Evolutionary conservation across 2,797 vertebrate species (phyloP).

Genomic region (Huso huso): DNA sequence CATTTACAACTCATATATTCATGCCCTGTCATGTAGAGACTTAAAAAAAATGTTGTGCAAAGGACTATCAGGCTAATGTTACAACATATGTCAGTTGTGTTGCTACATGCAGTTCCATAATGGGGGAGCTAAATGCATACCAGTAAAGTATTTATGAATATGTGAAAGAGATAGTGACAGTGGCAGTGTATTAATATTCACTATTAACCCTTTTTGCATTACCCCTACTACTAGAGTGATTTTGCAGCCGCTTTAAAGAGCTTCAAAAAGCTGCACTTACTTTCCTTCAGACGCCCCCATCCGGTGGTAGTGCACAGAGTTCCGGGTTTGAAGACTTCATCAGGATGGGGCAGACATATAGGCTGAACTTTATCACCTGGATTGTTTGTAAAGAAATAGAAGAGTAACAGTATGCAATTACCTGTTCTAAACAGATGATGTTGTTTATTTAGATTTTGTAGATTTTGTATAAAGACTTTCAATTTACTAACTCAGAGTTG

Average conservation of each 20-base stretch:
- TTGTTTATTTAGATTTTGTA: not conserved
- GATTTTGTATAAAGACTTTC: no score
- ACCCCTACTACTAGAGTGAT: no score
- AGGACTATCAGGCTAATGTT: no score
- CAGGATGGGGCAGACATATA: conserved; percentile 68
- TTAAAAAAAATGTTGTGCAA: no score
- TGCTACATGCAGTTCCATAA: not conserved
- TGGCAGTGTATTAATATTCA: no score
- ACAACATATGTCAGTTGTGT: not conserved
- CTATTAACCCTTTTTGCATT: no score
- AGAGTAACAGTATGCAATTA: no score
- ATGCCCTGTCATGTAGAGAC: no score
- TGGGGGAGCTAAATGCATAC: not conserved
- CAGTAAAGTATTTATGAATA: not conserved
- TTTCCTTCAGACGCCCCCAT: conserved; percentile 71
- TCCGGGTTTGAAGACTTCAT: conserved; percentile 54
- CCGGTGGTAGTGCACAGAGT: conserved; percentile 65
- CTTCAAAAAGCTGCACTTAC: conserved; percentile 42
- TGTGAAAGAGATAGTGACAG: no score
- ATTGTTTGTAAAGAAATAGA: not conserved
- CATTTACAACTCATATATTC: no score
- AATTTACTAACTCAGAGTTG: no score
- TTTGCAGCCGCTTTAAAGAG: no score
- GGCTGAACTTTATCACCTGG: conserved; percentile 61
- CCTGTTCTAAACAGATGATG: not conserved